Conservation (phyloP, 1,140 invertebrate genomes). For the Plodia interpunctella region DNA sequence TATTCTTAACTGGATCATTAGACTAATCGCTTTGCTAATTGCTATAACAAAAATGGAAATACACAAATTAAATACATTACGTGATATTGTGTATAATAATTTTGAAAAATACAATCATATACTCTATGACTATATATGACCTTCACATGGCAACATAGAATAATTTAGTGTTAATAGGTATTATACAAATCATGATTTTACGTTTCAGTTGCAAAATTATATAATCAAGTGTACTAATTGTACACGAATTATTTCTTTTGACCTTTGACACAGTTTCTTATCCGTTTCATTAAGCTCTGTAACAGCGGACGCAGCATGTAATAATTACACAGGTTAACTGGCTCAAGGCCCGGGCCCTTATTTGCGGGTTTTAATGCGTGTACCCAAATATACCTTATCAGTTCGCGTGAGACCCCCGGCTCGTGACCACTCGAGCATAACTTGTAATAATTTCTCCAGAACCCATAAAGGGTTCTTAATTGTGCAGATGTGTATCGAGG, state of each 20-base stretch:
- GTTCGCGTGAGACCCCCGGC: constrained; percentile 38
- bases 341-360: constrained; percentile 52
- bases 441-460: constrained; percentile 55
- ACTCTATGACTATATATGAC: neutral
- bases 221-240: too few species aligned
- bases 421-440: constrained; percentile 37
- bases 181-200: too few species aligned
- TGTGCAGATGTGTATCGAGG: constrained; percentile 46
- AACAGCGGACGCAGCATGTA: constrained; percentile 6
- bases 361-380: constrained; percentile 52
- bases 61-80: too few species aligned
- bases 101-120: neutral
- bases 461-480: constrained; percentile 48
- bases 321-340: constrained; percentile 28
- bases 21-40: too few species aligned
- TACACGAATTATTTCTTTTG: neutral
- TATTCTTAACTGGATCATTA: too few species aligned
- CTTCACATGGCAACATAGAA: too few species aligned
- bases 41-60: too few species aligned
- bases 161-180: too few species aligned
- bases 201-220: too few species aligned
- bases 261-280: constrained; percentile 17
- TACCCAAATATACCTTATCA: constrained; percentile 52
- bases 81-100: too few species aligned
- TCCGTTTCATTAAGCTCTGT: constrained; percentile 16